Base-by-base conservation (phyloP, 2,113 vertebrate genomes). In the Dendropsophus ebraccatus region DNA sequence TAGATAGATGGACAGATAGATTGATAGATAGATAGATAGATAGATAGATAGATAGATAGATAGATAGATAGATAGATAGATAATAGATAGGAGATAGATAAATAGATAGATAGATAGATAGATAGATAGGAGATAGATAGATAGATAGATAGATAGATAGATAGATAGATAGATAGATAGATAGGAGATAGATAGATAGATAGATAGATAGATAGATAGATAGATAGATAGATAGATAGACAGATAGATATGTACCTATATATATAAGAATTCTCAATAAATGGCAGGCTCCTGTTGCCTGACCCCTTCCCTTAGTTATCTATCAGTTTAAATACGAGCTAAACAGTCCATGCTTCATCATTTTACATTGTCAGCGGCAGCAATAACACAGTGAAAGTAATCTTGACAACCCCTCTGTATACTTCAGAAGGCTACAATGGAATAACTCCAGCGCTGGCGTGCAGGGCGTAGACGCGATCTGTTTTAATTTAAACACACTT, bases 401-500 rank as follows among this genome's bases (percentile, higher is more conserved):
- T 81, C 52, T 74, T 87, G 85, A 87, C 85, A 87, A 41, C 67
- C 32, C 67, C 70, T 73, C 77, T 62, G 65, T 81, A 62, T 81
- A 47, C 67, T 35, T 81, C 28, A 62, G 25, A 32, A 60, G 21
- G 67, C 30, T 81, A 60, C 49, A 52, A 21, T 62, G 56, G 32
- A 73, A 81, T 81, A 60, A 74, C 56, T 60, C 28, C 45, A 23
- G 72, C 62, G 50, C 54, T 41, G 37, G 54, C 65, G 35, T 67
- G 30, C 70, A 87, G 54, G 69, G 70, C 35, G 41, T 67, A 73
- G 85, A 45, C 77, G 23, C 50, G 25, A 81, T 81, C 77, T 60
- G 67, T 74, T 87, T 87, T 87, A 73, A 87, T 81, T 87, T 87
- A 87, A 81, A 87, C 85, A 81, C 78, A 81, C 77, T 87, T 81